Base-by-base conservation (phyloP, 2,113 vertebrate species). In the Ranitomeya variabilis region DNA sequence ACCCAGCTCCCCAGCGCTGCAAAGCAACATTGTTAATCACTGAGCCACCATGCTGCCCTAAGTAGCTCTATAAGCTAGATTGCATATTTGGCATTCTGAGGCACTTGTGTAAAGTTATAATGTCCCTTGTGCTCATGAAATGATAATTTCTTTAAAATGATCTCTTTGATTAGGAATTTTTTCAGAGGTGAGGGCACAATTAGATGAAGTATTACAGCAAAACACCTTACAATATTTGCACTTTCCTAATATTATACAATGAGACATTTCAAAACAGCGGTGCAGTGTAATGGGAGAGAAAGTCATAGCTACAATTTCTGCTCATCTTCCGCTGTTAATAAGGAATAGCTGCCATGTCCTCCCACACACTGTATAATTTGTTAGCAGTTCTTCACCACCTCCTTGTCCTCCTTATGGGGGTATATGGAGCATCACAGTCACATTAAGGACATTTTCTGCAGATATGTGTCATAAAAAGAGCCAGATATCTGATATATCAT, bases 341-440 rank as follows among this genome's bases (percentile, higher is more conserved):
- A 79, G 81, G 52, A 85, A 89, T 79, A 88, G 87, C 87, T 88
- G 87, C 54, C 87, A 84, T 64, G 76, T 84, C 73, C 73, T 79
- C 87, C 87, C 82, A 89, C 87, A 89, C 82, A 85, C 51, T 69
- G 74, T 64, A 73, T 84, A 67, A 79, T 89, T 89, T 89, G 81
- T 78, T 89, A 85, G 81, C 73, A 79, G 62, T 88, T 88, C 45
- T 78, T 88, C 85, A 66, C 69, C 73, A 78, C 87, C 52, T 78
- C 60, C 87, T 77, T 57, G 59, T 69, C 21, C 57, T 78, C 51
- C 37, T 82, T 76, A n/a, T 88, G 80, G 54, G 62, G 19, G 18
- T 71, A 67, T 57, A 71, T 80, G 26, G 52, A 81, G 45, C 12
- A 51, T 31, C 51, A 15, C 55, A 51, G 45, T n/a, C n/a, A 66